phyloP scores from a whole-genome alignment of 2,888 invertebrate species.

The Parapristionchus giblindavisi region DNA sequence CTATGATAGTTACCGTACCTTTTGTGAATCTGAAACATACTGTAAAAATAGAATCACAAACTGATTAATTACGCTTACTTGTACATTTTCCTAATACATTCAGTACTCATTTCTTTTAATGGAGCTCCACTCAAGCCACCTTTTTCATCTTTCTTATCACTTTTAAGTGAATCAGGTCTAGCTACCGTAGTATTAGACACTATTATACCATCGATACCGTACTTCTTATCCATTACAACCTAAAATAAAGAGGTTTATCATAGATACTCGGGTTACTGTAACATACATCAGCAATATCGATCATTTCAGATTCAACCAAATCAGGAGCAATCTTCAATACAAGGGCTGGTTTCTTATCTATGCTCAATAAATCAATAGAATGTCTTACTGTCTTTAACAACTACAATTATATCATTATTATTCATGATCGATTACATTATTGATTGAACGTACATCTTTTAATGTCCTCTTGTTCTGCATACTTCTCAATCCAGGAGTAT shows the following conservation, averaged over 20 bases:
- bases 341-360: slow-evolving; percentile 71
- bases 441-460: slow-evolving; percentile 72
- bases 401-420: too few species aligned
- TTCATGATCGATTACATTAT: too few species aligned
- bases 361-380: slow-evolving; percentile 53
- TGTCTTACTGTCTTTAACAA: slow-evolving; percentile 74
- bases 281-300: slow-evolving; percentile 82
- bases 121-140: slow-evolving; percentile 96
- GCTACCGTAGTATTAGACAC: slow-evolving; percentile 91
- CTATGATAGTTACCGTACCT: slow-evolving; percentile 84
- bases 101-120: slow-evolving; percentile 82
- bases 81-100: slow-evolving; percentile 87
- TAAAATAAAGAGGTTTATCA: slow-evolving; percentile 34
- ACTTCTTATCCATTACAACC: slow-evolving; percentile 64
- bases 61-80: slow-evolving; percentile 42
- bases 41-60: neutral
- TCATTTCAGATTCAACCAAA: slow-evolving; percentile 79
- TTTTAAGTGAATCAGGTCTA: slow-evolving; percentile 74
- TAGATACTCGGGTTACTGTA: neutral
- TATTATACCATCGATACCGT: slow-evolving; percentile 86
- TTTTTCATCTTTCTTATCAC: slow-evolving; percentile 74
- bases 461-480: slow-evolving; percentile 80
- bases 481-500: slow-evolving; percentile 88
- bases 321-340: slow-evolving; percentile 95
- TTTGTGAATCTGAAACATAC: slow-evolving; percentile 55